Conservation (phyloP, 1,140 invertebrate species). For the Drosophila lini region DNA sequence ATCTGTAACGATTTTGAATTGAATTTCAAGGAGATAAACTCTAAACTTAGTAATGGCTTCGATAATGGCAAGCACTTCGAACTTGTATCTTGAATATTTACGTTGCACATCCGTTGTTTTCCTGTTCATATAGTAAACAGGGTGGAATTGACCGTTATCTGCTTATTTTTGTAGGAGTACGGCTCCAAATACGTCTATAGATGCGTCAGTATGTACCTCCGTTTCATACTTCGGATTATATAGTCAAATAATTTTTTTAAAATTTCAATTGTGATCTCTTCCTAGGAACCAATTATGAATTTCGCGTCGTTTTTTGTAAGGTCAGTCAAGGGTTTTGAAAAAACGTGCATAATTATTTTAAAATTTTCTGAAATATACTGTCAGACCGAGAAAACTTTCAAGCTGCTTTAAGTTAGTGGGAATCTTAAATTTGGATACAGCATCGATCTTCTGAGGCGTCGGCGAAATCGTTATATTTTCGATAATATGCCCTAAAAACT, state of each 20-base stretch:
- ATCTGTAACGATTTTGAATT: too few species aligned
- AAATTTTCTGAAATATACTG: conserved; percentile 29
- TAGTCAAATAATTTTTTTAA: neutral
- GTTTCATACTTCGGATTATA: conserved; percentile 1
- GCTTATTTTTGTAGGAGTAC: neutral
- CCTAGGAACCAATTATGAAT: neutral
- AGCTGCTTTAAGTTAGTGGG: conserved; percentile 11
- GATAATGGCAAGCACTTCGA: too few species aligned
- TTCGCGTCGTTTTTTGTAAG: neutral
- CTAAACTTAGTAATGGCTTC: too few species aligned
- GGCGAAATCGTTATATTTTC: conserved; percentile 6
- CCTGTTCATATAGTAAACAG: too few species aligned
- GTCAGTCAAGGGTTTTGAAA: neutral
- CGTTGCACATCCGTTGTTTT: too few species aligned
- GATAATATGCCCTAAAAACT: conserved; percentile 9
- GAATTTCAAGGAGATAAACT: too few species aligned
- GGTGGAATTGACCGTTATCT: too few species aligned
- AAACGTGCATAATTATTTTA: neutral
- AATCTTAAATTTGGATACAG: neutral
- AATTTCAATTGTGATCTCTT: neutral
- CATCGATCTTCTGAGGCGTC: neutral
- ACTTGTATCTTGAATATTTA: too few species aligned
- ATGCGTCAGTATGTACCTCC: neutral
- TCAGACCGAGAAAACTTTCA: conserved; percentile 23
- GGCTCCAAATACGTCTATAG: neutral